Evolutionary conservation across 2,797 vertebrate species (phyloP).

Genomic region (Gobio occitaniae): DNA sequence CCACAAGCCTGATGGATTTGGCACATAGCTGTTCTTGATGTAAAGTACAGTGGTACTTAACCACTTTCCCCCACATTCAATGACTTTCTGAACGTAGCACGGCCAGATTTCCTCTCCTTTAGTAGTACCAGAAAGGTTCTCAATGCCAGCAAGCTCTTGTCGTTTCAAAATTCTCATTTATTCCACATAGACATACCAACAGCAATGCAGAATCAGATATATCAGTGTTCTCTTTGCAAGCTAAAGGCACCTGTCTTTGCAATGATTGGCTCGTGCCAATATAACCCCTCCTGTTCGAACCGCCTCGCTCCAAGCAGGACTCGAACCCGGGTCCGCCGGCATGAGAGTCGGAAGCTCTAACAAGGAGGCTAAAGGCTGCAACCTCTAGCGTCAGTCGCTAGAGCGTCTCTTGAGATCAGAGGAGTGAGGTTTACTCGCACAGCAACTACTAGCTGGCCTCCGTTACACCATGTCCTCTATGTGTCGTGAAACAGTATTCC

Average conservation of each 20-base stretch:
- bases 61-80: too few relatives aligned
- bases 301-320: too few relatives aligned
- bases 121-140: neutral
- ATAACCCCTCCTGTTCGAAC: too few relatives aligned
- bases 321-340: too few relatives aligned
- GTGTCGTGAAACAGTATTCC: neutral
- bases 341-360: too few relatives aligned
- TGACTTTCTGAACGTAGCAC: neutral
- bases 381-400: too few relatives aligned
- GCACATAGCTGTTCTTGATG: neutral
- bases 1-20: neutral
- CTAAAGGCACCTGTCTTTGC: neutral
- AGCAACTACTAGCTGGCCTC: too few relatives aligned
- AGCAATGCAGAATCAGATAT: constrained; percentile 4
- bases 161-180: neutral
- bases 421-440: too few relatives aligned
- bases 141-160: neutral
- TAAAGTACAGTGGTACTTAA: too few relatives aligned
- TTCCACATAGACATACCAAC: neutral
- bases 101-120: neutral
- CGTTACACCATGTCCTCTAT: too few relatives aligned
- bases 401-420: too few relatives aligned
- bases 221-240: neutral
- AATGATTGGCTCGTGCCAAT: neutral
- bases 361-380: too few relatives aligned